Evolutionary conservation across 2,888 invertebrate species (phyloP).

Genomic region (Cybosia mesomella): DNA sequence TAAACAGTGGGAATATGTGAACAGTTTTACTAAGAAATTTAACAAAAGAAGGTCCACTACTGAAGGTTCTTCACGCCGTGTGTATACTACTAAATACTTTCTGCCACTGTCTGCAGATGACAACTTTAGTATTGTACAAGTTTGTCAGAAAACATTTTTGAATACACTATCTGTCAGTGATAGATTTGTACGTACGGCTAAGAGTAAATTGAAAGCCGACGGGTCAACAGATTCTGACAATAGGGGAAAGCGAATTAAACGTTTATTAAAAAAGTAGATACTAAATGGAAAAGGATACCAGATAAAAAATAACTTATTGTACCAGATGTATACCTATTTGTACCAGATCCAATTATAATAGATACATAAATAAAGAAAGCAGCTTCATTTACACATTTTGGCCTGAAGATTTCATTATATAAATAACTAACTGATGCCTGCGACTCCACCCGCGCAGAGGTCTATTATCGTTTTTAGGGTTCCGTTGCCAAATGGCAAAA

Average conservation of each 20-base stretch:
- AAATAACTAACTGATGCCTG: no score
- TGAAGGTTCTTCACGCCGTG: neutral
- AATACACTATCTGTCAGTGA: neutral
- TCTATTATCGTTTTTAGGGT: no score
- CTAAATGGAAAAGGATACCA: no score
- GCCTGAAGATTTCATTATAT: no score
- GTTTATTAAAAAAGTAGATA: neutral
- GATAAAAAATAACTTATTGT: no score
- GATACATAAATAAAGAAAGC: no score
- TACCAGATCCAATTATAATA: no score
- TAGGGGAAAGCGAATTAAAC: neutral
- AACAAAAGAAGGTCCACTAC: neutral
- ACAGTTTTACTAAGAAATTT: neutral
- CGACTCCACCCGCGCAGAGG: no score
- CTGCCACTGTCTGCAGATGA: neutral
- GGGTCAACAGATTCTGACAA: neutral
- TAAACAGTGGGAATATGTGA: slow-evolving; percentile 4
- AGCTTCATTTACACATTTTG: no score
- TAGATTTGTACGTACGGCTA: neutral
- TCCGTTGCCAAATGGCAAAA: no score
- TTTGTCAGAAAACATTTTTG: slow-evolving; percentile 7
- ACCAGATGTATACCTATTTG: no score
- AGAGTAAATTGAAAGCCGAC: neutral
- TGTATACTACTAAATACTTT: neutral
- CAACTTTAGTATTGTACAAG: neutral